Percentiles rank a stretch among this genome's conserved stretches.
These are phyloP conservation scores for Capitulum mitella DNA, from an alignment of 2,888 invertebrate species.

Conservation along the genomic window DNA sequence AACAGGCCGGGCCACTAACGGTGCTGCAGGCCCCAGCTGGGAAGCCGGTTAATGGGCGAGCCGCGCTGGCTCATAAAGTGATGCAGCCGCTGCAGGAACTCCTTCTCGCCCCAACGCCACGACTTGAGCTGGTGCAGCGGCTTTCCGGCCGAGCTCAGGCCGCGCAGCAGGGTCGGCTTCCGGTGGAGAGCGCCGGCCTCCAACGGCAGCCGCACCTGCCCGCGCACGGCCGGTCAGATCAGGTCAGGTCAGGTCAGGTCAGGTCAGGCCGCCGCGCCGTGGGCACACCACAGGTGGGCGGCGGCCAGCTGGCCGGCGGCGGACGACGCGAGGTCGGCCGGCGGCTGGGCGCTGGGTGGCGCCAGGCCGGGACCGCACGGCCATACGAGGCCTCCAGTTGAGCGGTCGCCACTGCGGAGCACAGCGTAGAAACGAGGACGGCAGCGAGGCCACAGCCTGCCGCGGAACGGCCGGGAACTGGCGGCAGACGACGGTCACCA, in stretches of 20 bases:
- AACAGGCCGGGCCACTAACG: background rate
- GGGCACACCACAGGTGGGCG: too few species aligned
- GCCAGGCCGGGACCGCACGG: too few species aligned
- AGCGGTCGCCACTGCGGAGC: too few species aligned
- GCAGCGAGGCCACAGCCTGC: too few species aligned
- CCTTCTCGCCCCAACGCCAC: conserved; percentile 29
- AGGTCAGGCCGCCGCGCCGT: background rate
- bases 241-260: background rate
- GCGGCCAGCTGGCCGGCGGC: background rate
- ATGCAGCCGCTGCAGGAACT: conserved; percentile 35
- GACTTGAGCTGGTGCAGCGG: background rate
- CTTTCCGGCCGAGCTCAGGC: background rate
- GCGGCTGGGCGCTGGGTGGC: too few species aligned
- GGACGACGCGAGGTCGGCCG: background rate
- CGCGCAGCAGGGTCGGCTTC: conserved; percentile 1
- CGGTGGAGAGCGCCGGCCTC: background rate
- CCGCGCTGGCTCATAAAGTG: conserved; percentile 35
- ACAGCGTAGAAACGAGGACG: too few species aligned
- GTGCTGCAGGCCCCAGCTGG: conserved; percentile 33
- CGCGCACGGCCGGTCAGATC: background rate
- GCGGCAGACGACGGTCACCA: too few species aligned
- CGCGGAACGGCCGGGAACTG: too few species aligned
- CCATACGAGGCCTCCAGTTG: too few species aligned
- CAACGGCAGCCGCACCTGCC: background rate
- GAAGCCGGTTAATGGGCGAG: conserved; percentile 34